A percentile compares a stretch with the other conserved stretches of the same genome.
Evolutionary conservation across 23 tunicate genomes (phyloP).

Genomic region (Ascidia mentula): DNA sequence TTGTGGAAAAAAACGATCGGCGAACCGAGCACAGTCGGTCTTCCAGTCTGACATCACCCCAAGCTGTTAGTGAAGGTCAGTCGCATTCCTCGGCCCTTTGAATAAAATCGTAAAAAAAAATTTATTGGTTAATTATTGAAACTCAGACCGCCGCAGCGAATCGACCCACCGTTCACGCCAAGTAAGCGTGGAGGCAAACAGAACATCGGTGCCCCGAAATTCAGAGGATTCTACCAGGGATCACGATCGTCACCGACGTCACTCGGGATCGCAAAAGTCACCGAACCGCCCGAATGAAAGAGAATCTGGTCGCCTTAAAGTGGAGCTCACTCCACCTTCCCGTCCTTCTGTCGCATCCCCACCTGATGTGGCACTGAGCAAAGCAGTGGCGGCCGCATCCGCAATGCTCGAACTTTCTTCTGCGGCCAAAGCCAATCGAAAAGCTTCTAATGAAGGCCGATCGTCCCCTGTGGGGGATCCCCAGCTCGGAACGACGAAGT

Average conservation of each 20-base stretch:
- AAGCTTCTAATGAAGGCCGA: background rate
- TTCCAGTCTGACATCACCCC: background rate
- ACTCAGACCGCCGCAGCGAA: too few species aligned
- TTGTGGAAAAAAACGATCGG: background rate
- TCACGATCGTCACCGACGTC: background rate
- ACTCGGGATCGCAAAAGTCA: background rate
- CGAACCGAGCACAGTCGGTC: background rate
- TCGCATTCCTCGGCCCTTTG: too few species aligned
- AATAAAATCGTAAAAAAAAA: too few species aligned
- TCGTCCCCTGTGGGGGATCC: background rate
- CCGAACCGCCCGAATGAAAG: too few species aligned
- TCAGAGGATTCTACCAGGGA: too few species aligned
- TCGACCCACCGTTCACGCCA: too few species aligned
- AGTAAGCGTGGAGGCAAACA: too few species aligned
- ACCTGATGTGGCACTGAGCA: conserved; percentile 16
- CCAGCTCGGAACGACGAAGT: background rate
- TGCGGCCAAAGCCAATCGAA: background rate
- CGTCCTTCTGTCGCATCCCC: conserved; percentile 6
- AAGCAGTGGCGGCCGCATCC: conserved; percentile 26
- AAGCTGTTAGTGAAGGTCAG: background rate
- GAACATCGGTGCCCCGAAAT: too few species aligned
- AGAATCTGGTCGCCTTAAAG: too few species aligned
- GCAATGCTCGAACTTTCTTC: conserved; percentile 57
- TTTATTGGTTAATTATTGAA: too few species aligned
- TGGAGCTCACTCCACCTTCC: background rate